These are phyloP conservation scores for Dorcus hopei DNA, from an alignment of 2,888 invertebrate genomes.

Conservation along the genomic window DNA sequence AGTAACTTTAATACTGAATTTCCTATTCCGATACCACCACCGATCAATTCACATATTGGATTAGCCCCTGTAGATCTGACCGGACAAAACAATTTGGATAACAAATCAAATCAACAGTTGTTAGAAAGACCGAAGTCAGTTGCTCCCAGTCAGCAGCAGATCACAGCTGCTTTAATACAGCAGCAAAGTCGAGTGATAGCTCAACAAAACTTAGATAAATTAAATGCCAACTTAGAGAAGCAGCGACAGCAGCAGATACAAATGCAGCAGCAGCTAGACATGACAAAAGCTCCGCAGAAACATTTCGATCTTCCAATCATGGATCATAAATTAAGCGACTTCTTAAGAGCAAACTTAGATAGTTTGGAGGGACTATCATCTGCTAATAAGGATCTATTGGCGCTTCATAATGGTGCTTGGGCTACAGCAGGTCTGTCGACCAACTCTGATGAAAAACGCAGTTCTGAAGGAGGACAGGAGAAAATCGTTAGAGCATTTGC, in stretches of 20 bases:
- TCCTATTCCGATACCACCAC: constrained; percentile 41
- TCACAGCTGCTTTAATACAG: constrained; percentile 45
- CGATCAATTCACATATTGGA: constrained; percentile 38
- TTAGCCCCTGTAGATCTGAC: constrained; percentile 45
- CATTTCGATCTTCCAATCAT: constrained; percentile 47
- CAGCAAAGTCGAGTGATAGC: constrained; percentile 61
- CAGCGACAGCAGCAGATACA: constrained; percentile 55
- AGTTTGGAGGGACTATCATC: constrained; percentile 60
- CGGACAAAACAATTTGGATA: constrained; percentile 40
- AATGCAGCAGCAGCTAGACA: constrained; percentile 40
- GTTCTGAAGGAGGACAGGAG: constrained; percentile 67
- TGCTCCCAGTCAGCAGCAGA: constrained; percentile 52
- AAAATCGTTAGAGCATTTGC: constrained; percentile 82
- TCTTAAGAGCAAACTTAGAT: constrained; percentile 69
- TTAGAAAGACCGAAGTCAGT: constrained; percentile 47
- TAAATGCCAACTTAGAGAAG: constrained; percentile 54
- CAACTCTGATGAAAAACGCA: constrained; percentile 40
- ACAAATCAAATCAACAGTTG: constrained; percentile 36
- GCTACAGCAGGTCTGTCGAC: constrained; percentile 30
- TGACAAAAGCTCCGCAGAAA: constrained; percentile 38
- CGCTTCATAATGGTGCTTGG: constrained; percentile 69
- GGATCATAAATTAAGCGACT: constrained; percentile 70
- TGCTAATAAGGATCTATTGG: constrained; percentile 62
- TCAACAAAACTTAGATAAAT: constrained; percentile 63
- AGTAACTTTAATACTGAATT: constrained; percentile 40